phyloP scores from a whole-genome alignment of 2,888 invertebrate genomes.

The Aethes cnicana region DNA sequence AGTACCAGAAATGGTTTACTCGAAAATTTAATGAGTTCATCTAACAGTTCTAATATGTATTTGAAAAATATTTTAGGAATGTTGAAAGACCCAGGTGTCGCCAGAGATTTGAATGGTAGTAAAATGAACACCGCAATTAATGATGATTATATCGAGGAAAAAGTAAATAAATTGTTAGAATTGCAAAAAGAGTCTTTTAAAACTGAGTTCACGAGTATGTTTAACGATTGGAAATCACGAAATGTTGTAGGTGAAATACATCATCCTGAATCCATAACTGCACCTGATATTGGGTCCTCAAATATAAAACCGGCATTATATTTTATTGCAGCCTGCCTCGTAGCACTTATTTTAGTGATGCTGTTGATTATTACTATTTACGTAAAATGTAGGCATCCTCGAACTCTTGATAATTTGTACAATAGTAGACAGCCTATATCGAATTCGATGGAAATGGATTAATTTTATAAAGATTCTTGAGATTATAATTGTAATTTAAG shows the following conservation, averaged over 20 bases:
- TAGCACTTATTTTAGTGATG: constrained; percentile 8
- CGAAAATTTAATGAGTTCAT: constrained; percentile 11
- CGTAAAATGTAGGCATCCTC: constrained; percentile 1
- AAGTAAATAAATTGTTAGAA: constrained; percentile 6
- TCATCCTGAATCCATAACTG: constrained; percentile 3
- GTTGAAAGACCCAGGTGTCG: background rate
- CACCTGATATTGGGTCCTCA: background rate
- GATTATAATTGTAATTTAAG: no score
- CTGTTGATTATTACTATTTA: constrained; percentile 7
- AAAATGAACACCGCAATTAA: background rate
- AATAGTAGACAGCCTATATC: constrained; percentile 17
- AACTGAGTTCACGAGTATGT: constrained; percentile 13
- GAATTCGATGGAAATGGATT: constrained; percentile 26
- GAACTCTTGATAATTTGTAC: background rate
- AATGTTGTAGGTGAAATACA: constrained; percentile 8
- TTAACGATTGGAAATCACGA: constrained; percentile 10
- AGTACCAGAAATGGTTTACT: background rate
- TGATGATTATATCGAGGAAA: constrained; percentile 8
- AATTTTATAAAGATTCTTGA: background rate
- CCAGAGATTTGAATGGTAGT: background rate
- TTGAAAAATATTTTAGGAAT: constrained; percentile 14
- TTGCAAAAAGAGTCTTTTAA: constrained; percentile 14
- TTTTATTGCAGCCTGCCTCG: constrained; percentile 21
- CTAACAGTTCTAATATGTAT: constrained; percentile 12
- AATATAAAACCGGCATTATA: constrained; percentile 20